Conservation (phyloP, 2,888 invertebrate species). For the Lithophane leautieri region DNA sequence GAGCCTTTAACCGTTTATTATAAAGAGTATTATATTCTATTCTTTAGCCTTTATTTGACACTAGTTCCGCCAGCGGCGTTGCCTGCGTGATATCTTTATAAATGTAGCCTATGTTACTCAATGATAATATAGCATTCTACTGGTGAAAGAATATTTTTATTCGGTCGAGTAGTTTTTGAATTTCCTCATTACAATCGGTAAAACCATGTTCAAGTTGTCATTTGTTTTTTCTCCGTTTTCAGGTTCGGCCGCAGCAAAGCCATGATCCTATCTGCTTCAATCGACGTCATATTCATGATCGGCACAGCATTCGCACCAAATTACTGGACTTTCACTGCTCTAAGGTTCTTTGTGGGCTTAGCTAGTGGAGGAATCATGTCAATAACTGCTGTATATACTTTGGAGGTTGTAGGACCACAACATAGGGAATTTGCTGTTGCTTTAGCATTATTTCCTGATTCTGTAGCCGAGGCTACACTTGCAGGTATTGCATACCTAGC, state of each 20-base stretch:
- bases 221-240: conserved; percentile 41
- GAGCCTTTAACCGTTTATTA: background rate
- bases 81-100: too few relatives aligned
- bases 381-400: conserved; percentile 81
- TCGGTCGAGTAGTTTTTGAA: too few relatives aligned
- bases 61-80: background rate
- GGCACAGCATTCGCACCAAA: conserved; percentile 91
- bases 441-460: conserved; percentile 70
- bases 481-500: conserved; percentile 74
- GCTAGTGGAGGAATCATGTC: conserved; percentile 94
- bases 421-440: conserved; percentile 80
- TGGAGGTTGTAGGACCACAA: conserved; percentile 90
- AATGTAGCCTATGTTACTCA: too few relatives aligned
- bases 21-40: background rate
- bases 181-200: too few relatives aligned
- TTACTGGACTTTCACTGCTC: conserved; percentile 87
- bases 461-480: conserved; percentile 68
- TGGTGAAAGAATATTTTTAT: too few relatives aligned
- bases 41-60: background rate
- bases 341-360: conserved; percentile 92
- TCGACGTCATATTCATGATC: conserved; percentile 92
- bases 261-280: conserved; percentile 91
- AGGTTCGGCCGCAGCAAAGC: conserved; percentile 89
- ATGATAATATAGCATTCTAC: too few relatives aligned
- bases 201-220: background rate